Percentiles rank a stretch among this genome's conserved stretches.
Evolutionary conservation across 2,113 vertebrate species (phyloP).

Genomic region (Narcine bancroftii): DNA sequence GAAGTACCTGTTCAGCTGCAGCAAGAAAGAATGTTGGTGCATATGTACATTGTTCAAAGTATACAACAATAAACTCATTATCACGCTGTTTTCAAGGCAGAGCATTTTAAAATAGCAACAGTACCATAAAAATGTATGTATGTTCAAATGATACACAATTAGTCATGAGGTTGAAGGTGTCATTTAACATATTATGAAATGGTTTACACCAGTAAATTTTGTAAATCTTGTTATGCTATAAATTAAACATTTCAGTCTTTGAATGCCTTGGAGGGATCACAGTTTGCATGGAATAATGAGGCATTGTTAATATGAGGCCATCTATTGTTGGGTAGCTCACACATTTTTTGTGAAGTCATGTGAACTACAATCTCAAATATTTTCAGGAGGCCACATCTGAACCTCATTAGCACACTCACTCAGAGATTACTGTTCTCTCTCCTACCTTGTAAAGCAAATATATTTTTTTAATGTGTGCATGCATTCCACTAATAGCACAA

Average conservation of each 20-base stretch:
- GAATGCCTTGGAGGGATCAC: constrained; percentile 25
- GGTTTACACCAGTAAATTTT: neutral
- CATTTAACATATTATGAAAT: neutral
- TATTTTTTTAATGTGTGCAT: neutral
- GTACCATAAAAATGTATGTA: neutral
- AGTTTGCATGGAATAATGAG: constrained; percentile 32
- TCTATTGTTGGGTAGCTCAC: constrained; percentile 42
- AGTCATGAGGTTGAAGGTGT: neutral
- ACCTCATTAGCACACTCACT: constrained; percentile 48
- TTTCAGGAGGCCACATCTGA: constrained; percentile 45
- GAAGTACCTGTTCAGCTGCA: too few relatives aligned
- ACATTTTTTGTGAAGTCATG: constrained; percentile 53
- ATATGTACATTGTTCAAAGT: too few relatives aligned
- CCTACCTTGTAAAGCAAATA: constrained; percentile 23
- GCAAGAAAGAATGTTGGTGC: too few relatives aligned
- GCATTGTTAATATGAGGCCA: constrained; percentile 30
- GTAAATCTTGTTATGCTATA: constrained; percentile 17
- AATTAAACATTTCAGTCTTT: neutral
- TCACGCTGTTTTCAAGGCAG: neutral
- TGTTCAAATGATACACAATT: neutral
- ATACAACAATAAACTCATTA: too few relatives aligned
- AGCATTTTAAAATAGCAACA: neutral
- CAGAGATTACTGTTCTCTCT: constrained; percentile 18
- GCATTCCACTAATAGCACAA: constrained; percentile 10
- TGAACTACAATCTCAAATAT: constrained; percentile 39